A percentile compares a stretch with the other conserved stretches of the same genome.
phyloP scores from a whole-genome alignment of 2,888 invertebrate species.

The Microchrysa polita region DNA sequence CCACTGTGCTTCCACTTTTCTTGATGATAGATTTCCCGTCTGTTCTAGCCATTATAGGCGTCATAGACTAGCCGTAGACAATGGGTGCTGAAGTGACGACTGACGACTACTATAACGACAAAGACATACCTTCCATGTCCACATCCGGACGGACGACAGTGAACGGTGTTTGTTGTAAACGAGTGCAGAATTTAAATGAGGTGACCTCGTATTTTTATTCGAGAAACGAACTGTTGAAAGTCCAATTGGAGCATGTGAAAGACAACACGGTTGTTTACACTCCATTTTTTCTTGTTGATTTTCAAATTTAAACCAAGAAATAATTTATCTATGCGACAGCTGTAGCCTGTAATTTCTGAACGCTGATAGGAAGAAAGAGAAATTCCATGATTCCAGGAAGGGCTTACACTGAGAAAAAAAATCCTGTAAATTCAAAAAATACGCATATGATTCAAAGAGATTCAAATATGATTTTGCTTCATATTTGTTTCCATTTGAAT shows the following conservation, averaged over 20 bases:
- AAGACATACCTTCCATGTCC: too few species aligned
- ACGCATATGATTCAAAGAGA: too few species aligned
- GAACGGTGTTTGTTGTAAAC: not conserved
- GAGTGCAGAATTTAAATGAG: not conserved
- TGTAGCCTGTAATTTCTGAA: too few species aligned
- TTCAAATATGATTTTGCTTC: too few species aligned
- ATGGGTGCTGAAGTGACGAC: not conserved
- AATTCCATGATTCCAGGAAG: too few species aligned
- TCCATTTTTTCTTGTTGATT: not conserved
- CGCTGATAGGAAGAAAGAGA: too few species aligned
- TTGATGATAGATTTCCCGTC: conserved; percentile 5
- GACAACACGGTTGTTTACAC: conserved; percentile 1
- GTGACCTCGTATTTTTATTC: not conserved
- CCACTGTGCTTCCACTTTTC: not conserved
- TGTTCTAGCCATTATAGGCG: not conserved
- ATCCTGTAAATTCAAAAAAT: too few species aligned
- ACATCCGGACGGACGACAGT: too few species aligned
- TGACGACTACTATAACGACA: not conserved
- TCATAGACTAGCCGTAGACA: not conserved
- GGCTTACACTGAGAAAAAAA: too few species aligned
- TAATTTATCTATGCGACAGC: conserved; percentile 1
- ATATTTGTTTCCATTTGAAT: too few species aligned
- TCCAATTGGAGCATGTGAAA: not conserved
- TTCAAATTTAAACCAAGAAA: not conserved
- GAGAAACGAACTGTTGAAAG: not conserved